Percentiles rank a stretch among this genome's conserved stretches.
These are phyloP conservation scores for Esperia sulphurella DNA, from an alignment of 2,888 invertebrate species.

Conservation along the genomic window DNA sequence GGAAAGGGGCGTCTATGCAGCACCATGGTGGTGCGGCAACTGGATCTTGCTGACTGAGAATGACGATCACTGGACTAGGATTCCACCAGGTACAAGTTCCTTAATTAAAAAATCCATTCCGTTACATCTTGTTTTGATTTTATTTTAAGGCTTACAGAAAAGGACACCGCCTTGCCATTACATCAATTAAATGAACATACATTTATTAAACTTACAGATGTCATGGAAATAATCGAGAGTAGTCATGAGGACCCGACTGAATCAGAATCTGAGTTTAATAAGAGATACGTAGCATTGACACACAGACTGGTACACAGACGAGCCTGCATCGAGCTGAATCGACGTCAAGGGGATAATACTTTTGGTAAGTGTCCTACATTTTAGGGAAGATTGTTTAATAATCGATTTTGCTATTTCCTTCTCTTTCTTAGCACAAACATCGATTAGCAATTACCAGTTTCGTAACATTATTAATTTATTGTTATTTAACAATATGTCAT, in stretches of 20 bases:
- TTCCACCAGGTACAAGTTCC: slow-evolving; percentile 54
- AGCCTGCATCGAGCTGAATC: slow-evolving; percentile 94
- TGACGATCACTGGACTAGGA: slow-evolving; percentile 67
- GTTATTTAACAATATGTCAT: no score
- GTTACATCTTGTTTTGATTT: no score
- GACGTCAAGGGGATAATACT: slow-evolving; percentile 88
- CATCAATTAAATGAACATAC: not conserved
- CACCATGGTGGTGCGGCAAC: slow-evolving; percentile 87
- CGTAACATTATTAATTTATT: no score
- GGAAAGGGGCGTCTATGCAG: slow-evolving; percentile 87
- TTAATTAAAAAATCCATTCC: no score
- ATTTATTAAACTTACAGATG: slow-evolving; percentile 30
- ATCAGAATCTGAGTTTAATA: slow-evolving; percentile 91
- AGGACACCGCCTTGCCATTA: not conserved
- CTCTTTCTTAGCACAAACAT: no score
- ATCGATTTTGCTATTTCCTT: no score
- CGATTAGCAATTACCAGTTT: no score
- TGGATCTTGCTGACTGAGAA: slow-evolving; percentile 82
- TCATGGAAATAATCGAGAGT: slow-evolving; percentile 37
- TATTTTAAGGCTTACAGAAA: no score
- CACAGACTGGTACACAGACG: slow-evolving; percentile 94
- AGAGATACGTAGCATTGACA: slow-evolving; percentile 91
- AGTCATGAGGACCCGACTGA: slow-evolving; percentile 79
- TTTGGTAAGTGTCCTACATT: slow-evolving; percentile 83
- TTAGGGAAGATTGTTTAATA: no score